Percentiles rank a stretch among this genome's conserved stretches.
Evolutionary conservation across 2,888 invertebrate genomes (phyloP).

Genomic region (Scaptomyza polygonia): DNA sequence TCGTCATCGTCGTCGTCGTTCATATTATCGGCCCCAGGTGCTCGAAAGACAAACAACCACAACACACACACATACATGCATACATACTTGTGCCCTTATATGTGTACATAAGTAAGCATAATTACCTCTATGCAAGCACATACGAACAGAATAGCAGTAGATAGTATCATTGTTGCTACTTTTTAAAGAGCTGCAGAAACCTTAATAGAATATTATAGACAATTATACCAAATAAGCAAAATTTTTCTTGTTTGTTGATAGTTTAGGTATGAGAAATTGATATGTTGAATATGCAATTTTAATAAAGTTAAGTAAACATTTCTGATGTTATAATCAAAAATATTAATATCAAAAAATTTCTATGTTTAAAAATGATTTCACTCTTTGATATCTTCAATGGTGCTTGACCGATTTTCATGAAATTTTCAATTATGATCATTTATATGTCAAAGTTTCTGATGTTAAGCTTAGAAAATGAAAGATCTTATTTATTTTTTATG

Average conservation of each 20-base stretch:
- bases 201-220: not conserved
- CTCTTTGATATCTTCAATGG: no score
- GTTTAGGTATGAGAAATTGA: not conserved
- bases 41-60: slow-evolving; percentile 22
- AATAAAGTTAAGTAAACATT: not conserved
- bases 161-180: not conserved
- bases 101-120: slow-evolving; percentile 23
- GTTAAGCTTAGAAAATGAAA: no score
- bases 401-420: no score
- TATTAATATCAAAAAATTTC: no score
- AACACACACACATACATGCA: slow-evolving; percentile 12
- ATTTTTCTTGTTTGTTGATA: not conserved
- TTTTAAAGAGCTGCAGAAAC: slow-evolving; percentile 14
- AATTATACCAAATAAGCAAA: not conserved
- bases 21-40: slow-evolving; percentile 55
- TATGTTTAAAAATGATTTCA: no score
- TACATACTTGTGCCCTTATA: slow-evolving; percentile 20
- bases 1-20: slow-evolving; percentile 61
- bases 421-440: no score
- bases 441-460: no score
- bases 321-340: no score
- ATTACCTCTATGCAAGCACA: slow-evolving; percentile 28
- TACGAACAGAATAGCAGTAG: slow-evolving; percentile 7
- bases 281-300: not conserved
- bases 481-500: no score